Evolutionary conservation across 2,797 vertebrate genomes (phyloP).

Genomic region (Pampus argenteus): DNA sequence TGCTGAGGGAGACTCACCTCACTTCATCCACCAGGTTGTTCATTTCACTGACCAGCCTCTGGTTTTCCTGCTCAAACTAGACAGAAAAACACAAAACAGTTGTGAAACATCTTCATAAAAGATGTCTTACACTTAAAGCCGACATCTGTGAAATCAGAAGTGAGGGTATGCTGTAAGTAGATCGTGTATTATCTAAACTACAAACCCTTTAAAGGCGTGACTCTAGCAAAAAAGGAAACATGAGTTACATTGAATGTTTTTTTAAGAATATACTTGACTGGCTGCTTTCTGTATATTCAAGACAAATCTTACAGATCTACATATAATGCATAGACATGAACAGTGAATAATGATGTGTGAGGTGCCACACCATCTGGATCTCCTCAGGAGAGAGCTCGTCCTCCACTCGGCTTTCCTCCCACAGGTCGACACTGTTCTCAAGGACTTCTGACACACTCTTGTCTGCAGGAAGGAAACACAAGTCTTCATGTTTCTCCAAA

Average conservation of each 20-base stretch:
- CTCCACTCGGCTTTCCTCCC: constrained; percentile 90
- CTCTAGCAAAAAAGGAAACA: not conserved
- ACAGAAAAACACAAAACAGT: constrained; percentile 40
- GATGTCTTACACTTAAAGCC: not conserved
- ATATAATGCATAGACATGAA: not conserved
- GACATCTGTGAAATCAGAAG: not conserved
- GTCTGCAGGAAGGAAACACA: constrained; percentile 77
- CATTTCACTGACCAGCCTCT: constrained; percentile 96
- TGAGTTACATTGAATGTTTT: not conserved
- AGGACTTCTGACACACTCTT: constrained; percentile 81
- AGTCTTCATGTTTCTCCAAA: not conserved
- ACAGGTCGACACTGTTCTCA: constrained; percentile 80
- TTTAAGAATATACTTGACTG: not conserved
- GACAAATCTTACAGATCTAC: constrained; percentile 18
- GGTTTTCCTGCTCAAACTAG: constrained; percentile 98
- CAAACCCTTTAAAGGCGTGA: not conserved
- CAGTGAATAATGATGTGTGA: constrained; percentile 8
- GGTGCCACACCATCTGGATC: constrained; percentile 92
- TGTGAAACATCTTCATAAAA: not conserved
- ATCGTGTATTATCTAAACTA: not conserved
- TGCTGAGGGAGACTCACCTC: constrained; percentile 82
- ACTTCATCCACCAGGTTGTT: constrained; percentile 97
- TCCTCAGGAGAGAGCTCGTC: constrained; percentile 97
- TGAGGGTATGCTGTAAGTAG: not conserved
- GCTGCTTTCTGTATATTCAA: not conserved